Evolutionary conservation across 2,113 vertebrate species (phyloP), one percentile per base, ranked within the genome.

Genomic region (Cyprinodon brontotheroides): DNA sequence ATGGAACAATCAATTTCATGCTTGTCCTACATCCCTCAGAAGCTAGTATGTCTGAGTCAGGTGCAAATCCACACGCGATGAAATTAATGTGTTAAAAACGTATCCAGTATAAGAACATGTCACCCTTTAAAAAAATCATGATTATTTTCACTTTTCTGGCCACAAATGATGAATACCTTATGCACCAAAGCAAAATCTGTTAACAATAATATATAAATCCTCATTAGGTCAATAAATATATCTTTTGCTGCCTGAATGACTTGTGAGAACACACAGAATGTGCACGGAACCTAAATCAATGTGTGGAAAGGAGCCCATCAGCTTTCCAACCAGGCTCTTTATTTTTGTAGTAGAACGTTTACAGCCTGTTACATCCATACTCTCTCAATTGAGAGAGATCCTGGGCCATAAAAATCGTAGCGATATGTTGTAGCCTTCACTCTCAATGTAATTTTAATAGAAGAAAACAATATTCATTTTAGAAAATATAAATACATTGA

Each of bases 1-100:
- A 95, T 96, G 96, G 96, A 98, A 97, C 97, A 96, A 98, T 97
- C 98, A 95, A 98, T 99, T 98, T 98, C 96, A 97, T 94, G 96
- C 95, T 95, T 97, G 96, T 97, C 97, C 95, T 96, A 95, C 92
- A 91, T 87, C 92, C 91, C 94, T 96, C 95, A 95, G 95, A 96
- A 93, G 94, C 91, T 92, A 90, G 94, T 95, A 95, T 95, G 97
- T 96, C 95, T 95, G 94, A 95, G 95, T 95, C 95, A 94, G 93
- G 93, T 95, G 96, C 95, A 95, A 66, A 92, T 77, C 80, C 89
- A 91, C 70, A 77, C 3, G 61, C 91, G 92, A 92, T 76, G 77
- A 70, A 83, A 85, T 70, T 57, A 78, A 80, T 61, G 74, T 86
- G 20, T 65, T 72, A n/a, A 39, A 70, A 72, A 79, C 74, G 65